Conservation (phyloP, 2,113 vertebrate species). For the Thryonomys swinderianus region DNA sequence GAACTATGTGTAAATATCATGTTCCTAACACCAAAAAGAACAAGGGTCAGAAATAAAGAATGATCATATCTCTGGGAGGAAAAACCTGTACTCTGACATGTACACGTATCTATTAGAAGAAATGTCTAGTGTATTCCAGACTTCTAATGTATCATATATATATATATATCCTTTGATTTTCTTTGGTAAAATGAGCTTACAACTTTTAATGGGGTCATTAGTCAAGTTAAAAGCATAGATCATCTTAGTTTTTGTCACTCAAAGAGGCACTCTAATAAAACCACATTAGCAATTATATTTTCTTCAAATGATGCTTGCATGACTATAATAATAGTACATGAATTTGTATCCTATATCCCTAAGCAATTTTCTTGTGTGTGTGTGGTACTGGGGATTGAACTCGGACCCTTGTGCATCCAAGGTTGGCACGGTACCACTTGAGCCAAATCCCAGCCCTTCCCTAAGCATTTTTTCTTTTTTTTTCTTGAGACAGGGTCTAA, state of each 20-base stretch:
- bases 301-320: constrained; percentile 4
- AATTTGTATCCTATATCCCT: not conserved
- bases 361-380: not conserved
- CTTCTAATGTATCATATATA: not conserved
- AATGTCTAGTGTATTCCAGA: not conserved
- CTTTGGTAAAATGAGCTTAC: not conserved
- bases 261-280: constrained; percentile 14
- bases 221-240: constrained; percentile 12
- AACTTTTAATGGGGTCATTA: constrained; percentile 47
- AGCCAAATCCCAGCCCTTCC: no score
- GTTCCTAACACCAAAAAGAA: not conserved
- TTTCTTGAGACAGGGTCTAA: no score
- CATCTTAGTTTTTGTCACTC: not conserved
- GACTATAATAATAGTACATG: not conserved
- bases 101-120: not conserved
- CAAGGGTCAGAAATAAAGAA: not conserved
- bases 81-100: not conserved
- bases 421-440: no score
- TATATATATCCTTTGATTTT: not conserved
- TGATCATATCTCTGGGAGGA: not conserved
- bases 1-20: not conserved
- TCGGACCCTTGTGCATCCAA: no score
- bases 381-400: no score
- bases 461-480: not conserved
- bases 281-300: not conserved